Base-by-base conservation (phyloP, 2,113 vertebrate species). In the Thinocorus orbignyianus region DNA sequence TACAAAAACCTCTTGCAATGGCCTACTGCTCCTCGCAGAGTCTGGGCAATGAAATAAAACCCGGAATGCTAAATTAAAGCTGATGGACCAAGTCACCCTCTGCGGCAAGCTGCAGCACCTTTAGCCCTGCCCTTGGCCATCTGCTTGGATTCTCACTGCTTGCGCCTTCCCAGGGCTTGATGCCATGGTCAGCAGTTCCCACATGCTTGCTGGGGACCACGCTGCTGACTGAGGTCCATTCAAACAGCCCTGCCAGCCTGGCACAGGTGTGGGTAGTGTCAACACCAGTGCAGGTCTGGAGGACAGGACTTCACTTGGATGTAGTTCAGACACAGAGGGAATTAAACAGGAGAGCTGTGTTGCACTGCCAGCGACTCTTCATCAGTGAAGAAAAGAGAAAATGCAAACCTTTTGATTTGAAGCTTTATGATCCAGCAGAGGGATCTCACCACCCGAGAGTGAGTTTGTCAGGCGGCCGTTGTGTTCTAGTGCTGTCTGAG, bases 381-480 rank as follows among this genome's bases (percentile, higher is more conserved):
- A 30, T 39, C 4, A 2, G 24, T 33, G 26, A 86, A 60, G 30
- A n/a, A 61, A 69, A 68, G 37, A 49, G 22, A 64, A 76, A 77
- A 71, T 19, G 12, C 41, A 66, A n/a, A 66, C 23, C 39, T 54
- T 86, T 66, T 30, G 31, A 61, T 55, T 15, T 61, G 44, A 86
- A 78, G 52, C 10, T 81, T 86, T 71, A 64, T 54, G 51, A 66
- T 71, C 51, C 58, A 52, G 28, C 11, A 51, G 55, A 73, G 39
- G 33, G 30, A 16, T 33, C 64, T 71, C 2, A 0, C 22, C 31
- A 10, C 28, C 39, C 54, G 30, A 25, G 37, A 58, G 10, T 7
- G 11, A n/a, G 10, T 52, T 76, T 41, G 49, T 33, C 31, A 65
- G 69, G 39, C 0, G 1, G 39, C 30, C 3, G 1, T 28, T 57